Percentiles rank a stretch among this genome's conserved stretches.
Evolutionary conservation across 2,888 invertebrate species (phyloP).

Genomic region (Drosophila paramelanica): DNA sequence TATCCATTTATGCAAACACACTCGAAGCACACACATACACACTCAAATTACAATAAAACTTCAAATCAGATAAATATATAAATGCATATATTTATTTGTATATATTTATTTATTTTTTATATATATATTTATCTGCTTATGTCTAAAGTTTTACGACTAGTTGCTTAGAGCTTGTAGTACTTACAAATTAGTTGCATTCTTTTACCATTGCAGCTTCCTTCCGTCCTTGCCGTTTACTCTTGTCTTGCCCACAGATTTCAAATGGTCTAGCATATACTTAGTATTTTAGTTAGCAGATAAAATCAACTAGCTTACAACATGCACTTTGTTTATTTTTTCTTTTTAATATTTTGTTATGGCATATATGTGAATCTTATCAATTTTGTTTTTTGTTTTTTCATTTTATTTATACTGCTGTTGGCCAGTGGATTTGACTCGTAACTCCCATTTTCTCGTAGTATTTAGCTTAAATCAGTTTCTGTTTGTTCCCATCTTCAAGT

Average conservation of each 20-base stretch:
- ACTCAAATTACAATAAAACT: slow-evolving; percentile 20
- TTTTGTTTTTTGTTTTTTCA: slow-evolving; percentile 8
- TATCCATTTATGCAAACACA: slow-evolving; percentile 68
- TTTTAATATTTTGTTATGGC: slow-evolving; percentile 41
- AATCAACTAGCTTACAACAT: slow-evolving; percentile 77
- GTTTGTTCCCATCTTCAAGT: slow-evolving; percentile 49
- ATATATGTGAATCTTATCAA: slow-evolving; percentile 23
- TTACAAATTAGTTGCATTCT: slow-evolving; percentile 54
- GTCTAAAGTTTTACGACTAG: slow-evolving; percentile 55
- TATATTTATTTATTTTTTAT: background rate
- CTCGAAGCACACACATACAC: slow-evolving; percentile 12
- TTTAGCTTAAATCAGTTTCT: slow-evolving; percentile 27
- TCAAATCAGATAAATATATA: slow-evolving; percentile 23
- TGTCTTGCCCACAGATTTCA: slow-evolving; percentile 3
- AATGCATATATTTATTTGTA: slow-evolving; percentile 6
- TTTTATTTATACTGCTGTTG: slow-evolving; percentile 44
- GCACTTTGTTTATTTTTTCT: slow-evolving; percentile 53
- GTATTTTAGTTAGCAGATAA: slow-evolving; percentile 62
- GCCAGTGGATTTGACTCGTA: slow-evolving; percentile 22
- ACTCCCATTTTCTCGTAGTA: slow-evolving; percentile 27
- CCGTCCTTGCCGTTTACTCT: background rate
- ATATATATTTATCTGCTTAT: slow-evolving; percentile 22
- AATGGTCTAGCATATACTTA: slow-evolving; percentile 16
- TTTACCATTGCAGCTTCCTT: slow-evolving; percentile 4
- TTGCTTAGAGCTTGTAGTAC: slow-evolving; percentile 74